These are phyloP conservation scores for Centroberyx gerrardi DNA, from an alignment of 2,797 vertebrate genomes.

Conservation along the genomic window DNA sequence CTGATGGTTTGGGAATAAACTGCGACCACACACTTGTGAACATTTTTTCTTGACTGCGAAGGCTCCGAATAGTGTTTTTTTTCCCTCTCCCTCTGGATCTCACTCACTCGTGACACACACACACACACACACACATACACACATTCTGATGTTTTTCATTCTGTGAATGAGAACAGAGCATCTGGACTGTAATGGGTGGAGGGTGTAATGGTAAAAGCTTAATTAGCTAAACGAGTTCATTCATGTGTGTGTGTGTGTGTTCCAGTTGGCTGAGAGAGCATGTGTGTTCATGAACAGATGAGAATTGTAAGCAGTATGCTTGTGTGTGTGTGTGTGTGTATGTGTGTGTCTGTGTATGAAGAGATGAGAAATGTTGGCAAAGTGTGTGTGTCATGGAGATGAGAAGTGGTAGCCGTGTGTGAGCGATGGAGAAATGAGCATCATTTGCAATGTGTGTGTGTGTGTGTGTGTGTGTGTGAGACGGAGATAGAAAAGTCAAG, in stretches of 20 bases:
- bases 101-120: background rate
- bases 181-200: slow-evolving; percentile 48
- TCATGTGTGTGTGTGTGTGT: background rate
- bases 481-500: background rate
- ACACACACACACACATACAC: background rate
- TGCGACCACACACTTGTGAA: background rate
- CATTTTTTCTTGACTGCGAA: background rate
- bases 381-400: too few relatives aligned
- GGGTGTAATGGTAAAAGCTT: slow-evolving; percentile 46
- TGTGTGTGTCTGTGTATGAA: background rate
- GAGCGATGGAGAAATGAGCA: too few relatives aligned
- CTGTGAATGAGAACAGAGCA: slow-evolving; percentile 42
- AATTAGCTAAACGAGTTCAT: slow-evolving; percentile 65
- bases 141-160: slow-evolving; percentile 41
- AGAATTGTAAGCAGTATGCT: background rate
- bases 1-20: slow-evolving; percentile 24
- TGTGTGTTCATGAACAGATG: background rate
- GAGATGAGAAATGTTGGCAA: too few relatives aligned
- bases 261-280: background rate
- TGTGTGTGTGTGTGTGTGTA: background rate
- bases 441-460: too few relatives aligned
- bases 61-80: background rate
- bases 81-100: background rate
- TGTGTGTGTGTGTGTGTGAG: background rate
- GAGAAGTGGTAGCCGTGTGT: too few relatives aligned